A percentile compares a stretch with the other conserved stretches of the same genome.
phyloP scores from a whole-genome alignment of 2,113 vertebrate genomes.

The Sturnus vulgaris region DNA sequence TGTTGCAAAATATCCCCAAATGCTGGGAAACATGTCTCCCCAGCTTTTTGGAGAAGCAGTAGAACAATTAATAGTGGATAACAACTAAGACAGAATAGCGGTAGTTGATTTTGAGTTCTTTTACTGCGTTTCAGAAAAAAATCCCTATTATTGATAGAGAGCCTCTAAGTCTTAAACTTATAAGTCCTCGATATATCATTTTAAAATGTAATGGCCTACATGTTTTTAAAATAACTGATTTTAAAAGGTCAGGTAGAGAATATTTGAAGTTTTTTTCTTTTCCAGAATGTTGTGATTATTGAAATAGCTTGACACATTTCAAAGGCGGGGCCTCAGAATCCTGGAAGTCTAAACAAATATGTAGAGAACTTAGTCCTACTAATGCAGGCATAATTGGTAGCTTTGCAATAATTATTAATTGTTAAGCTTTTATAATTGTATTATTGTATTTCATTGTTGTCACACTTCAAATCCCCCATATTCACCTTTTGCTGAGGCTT shows the following conservation, averaged over 20 bases:
- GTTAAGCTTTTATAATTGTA: not conserved
- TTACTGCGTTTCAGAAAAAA: not conserved
- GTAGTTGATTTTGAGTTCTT: not conserved
- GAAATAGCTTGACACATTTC: not conserved
- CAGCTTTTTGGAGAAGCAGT: fast-evolving
- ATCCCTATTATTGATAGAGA: not conserved
- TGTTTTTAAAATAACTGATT: not conserved
- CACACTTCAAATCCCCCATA: not conserved
- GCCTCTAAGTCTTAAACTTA: not conserved
- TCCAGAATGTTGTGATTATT: not conserved
- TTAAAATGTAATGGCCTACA: not conserved
- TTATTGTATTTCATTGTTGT: not conserved
- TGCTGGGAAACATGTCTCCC: not conserved
- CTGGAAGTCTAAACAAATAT: not conserved
- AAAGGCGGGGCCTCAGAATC: not conserved
- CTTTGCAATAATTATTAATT: not conserved
- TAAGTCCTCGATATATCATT: not conserved
- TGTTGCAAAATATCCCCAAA: not conserved
- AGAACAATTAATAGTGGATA: not conserved
- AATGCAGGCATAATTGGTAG: not conserved
- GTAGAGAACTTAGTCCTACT: not conserved
- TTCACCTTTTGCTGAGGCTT: not conserved
- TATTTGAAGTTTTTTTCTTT: not conserved
- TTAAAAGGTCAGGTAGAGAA: not conserved
- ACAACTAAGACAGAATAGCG: not conserved